Conservation (phyloP, 2,113 vertebrate species). For the Cnemophilus loriae region DNA sequence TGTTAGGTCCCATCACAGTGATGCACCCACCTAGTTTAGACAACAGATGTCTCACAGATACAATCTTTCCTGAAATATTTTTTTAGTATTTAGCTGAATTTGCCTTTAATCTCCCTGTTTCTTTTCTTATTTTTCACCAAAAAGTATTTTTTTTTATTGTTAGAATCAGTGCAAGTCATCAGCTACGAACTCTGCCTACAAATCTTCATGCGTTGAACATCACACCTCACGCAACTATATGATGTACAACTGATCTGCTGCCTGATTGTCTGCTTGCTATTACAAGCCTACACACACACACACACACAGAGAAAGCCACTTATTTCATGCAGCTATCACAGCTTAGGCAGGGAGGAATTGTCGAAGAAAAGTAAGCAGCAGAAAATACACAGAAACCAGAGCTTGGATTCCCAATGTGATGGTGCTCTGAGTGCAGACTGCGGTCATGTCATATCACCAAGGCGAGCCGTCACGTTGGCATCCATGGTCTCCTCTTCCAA, state of each 20-base stretch:
- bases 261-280: neutral
- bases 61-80: neutral
- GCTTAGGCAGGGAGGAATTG: neutral
- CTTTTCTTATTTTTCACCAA: neutral
- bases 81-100: neutral
- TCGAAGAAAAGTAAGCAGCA: neutral
- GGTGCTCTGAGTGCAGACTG: neutral
- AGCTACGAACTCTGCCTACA: neutral
- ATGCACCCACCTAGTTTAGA: neutral
- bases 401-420: neutral
- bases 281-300: neutral
- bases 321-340: neutral
- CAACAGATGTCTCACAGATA: neutral
- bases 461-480: neutral
- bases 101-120: neutral
- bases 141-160: neutral
- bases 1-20: neutral
- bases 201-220: neutral
- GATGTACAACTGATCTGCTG: neutral
- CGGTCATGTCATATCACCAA: neutral
- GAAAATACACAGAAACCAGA: neutral
- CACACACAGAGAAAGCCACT: rapidly evolving
- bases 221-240: neutral
- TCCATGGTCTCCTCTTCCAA: neutral
- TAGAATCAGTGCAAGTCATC: neutral